Conservation (phyloP, 2,888 invertebrate species). For the Deroplatys truncata region DNA sequence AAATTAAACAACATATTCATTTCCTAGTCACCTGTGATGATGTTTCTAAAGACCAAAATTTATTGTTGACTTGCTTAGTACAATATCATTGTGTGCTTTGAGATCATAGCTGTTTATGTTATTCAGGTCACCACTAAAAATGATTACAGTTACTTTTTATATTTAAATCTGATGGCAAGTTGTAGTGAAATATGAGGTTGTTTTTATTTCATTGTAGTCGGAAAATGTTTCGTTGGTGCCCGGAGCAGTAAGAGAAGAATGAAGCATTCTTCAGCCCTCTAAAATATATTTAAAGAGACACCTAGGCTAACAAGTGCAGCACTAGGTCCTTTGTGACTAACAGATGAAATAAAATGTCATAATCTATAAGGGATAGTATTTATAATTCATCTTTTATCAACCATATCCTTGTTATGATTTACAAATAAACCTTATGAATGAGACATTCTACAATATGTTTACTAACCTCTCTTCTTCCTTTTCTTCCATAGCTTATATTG, state of each 20-base stretch:
- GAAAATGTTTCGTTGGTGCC: slow-evolving; percentile 26
- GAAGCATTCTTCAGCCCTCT: slow-evolving; percentile 17
- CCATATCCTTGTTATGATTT: neutral
- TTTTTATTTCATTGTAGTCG: slow-evolving; percentile 28
- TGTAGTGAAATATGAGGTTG: neutral
- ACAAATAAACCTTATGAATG: neutral
- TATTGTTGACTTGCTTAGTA: neutral
- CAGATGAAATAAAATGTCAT: neutral
- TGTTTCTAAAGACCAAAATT: neutral
- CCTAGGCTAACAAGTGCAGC: neutral
- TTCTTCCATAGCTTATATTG: no score
- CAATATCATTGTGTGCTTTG: neutral
- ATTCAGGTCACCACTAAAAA: neutral
- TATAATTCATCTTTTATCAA: neutral
- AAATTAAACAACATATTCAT: neutral
- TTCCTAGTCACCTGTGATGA: slow-evolving; percentile 12
- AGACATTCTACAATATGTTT: neutral
- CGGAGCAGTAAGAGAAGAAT: slow-evolving; percentile 27
- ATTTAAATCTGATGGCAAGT: neutral
- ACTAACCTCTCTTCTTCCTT: neutral
- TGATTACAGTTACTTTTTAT: neutral
- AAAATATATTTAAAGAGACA: slow-evolving; percentile 1
- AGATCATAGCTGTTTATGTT: neutral
- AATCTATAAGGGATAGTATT: neutral
- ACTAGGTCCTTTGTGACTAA: neutral